Evolutionary conservation across 2,888 invertebrate genomes (phyloP).

Genomic region (Drosophila kuntzei): DNA sequence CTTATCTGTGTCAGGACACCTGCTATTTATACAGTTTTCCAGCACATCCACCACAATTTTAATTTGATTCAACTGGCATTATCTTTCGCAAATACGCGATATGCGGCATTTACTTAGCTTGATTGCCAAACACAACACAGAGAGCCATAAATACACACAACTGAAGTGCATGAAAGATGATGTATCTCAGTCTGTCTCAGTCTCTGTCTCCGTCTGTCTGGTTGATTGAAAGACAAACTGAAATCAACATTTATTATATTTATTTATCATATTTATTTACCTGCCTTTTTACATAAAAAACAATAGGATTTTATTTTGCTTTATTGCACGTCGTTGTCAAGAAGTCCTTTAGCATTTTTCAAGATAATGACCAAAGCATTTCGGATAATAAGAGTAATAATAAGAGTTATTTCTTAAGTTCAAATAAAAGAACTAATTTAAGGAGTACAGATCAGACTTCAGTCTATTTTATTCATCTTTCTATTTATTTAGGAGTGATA

Average conservation of each 20-base stretch:
- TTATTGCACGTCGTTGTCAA: background rate
- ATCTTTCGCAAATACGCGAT: conserved; percentile 31
- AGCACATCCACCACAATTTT: conserved; percentile 45
- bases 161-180: background rate
- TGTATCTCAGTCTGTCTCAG: background rate
- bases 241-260: conserved; percentile 25
- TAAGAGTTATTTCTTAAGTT: background rate
- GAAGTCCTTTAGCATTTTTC: background rate
- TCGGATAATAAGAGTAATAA: background rate
- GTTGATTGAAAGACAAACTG: conserved; percentile 21
- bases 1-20: conserved; percentile 10
- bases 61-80: conserved; percentile 59
- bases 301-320: background rate
- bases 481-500: too few relatives aligned
- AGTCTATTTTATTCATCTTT: too few relatives aligned
- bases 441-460: too few relatives aligned
- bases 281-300: conserved; percentile 1
- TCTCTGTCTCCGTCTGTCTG: conserved; percentile 9
- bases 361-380: background rate
- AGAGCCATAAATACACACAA: conserved; percentile 22
- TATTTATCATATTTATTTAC: conserved; percentile 9
- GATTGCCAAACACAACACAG: conserved; percentile 56
- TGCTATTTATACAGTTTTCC: background rate
- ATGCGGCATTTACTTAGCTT: conserved; percentile 59
- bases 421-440: background rate